Conservation (phyloP, 2,797 vertebrate species). For the Xiphorhynchus erythropygius region DNA sequence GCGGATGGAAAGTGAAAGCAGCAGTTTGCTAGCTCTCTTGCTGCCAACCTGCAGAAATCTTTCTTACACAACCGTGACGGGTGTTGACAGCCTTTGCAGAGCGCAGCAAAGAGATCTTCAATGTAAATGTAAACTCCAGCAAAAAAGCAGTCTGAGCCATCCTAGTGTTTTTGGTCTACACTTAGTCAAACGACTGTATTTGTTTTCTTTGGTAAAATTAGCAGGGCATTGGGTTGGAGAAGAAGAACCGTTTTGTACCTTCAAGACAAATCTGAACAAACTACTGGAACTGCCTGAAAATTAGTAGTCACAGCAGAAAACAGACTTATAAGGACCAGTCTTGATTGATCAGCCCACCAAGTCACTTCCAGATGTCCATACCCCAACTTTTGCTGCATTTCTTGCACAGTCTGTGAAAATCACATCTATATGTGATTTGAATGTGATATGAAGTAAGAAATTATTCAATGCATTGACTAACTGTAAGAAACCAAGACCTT, state of each 20-base stretch:
- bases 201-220: background rate
- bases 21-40: background rate
- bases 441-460: background rate
- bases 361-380: background rate
- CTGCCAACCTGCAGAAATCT: constrained; percentile 19
- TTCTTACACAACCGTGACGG: background rate
- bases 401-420: background rate
- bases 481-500: background rate
- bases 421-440: background rate
- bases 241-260: background rate
- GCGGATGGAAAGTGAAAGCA: background rate
- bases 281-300: background rate
- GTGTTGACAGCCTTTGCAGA: background rate
- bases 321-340: background rate
- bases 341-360: background rate
- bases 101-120: background rate
- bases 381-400: background rate
- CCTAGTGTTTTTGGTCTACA: accelerated
- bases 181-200: background rate
- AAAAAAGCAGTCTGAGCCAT: background rate
- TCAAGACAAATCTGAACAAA: background rate
- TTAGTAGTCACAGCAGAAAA: background rate
- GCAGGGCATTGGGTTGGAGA: background rate
- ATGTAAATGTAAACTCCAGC: background rate
- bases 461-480: background rate